Conservation (phyloP, 2,888 invertebrate species). For the Drosophila sordidula region DNA sequence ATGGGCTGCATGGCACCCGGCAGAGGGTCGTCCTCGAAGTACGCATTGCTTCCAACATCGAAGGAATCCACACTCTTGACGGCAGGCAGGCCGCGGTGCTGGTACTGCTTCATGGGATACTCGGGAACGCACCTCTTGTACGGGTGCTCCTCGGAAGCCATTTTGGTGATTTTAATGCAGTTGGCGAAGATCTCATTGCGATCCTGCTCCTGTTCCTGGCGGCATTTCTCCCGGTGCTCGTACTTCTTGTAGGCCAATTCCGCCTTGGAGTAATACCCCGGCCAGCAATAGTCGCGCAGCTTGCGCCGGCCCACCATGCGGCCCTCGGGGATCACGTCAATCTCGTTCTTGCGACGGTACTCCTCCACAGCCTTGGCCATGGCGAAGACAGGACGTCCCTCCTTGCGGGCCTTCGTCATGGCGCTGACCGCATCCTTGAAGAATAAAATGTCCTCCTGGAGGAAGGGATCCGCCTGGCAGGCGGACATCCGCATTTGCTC, state of each 20-base stretch:
- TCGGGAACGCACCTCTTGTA: conserved; percentile 34
- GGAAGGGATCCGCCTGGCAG: conserved; percentile 43
- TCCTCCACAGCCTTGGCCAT: conserved; percentile 74
- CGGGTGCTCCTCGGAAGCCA: conserved; percentile 53
- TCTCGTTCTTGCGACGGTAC: conserved; percentile 51
- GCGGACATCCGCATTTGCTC: conserved; percentile 39
- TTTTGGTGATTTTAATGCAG: conserved; percentile 52
- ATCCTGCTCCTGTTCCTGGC: conserved; percentile 33
- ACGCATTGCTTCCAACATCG: conserved; percentile 19
- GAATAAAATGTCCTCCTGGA: conserved; percentile 81
- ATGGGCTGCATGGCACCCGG: not conserved
- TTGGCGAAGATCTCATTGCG: conserved; percentile 50
- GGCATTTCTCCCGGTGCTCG: conserved; percentile 55
- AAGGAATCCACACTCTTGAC: conserved; percentile 36
- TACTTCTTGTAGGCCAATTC: conserved; percentile 60
- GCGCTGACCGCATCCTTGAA: conserved; percentile 76
- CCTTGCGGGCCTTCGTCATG: conserved; percentile 73
- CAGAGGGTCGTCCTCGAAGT: conserved; percentile 1
- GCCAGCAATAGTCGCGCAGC: conserved; percentile 62
- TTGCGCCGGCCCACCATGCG: conserved; percentile 36
- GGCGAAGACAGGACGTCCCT: conserved; percentile 79
- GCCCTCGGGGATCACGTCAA: conserved; percentile 36
- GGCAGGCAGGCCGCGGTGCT: conserved; percentile 43
- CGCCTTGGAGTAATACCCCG: conserved; percentile 59
- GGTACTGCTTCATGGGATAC: conserved; percentile 28